Base-by-base conservation (phyloP, 2,113 vertebrate genomes). In the Gymnobelideus leadbeateri region DNA sequence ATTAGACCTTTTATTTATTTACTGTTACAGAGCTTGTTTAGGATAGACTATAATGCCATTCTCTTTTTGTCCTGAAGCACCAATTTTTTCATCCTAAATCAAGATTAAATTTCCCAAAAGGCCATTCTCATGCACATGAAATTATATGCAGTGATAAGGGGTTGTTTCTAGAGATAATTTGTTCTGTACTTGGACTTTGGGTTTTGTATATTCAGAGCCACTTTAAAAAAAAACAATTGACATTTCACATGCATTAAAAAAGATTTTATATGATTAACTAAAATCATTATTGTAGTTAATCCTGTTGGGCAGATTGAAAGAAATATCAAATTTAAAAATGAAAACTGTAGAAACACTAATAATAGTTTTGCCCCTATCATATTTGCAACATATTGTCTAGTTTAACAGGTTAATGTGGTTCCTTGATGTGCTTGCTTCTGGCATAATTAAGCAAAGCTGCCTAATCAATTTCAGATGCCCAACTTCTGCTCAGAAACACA, bases 391-490 rank as follows among this genome's bases (percentile, higher is more conserved):
- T 92, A 93, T 19, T 97, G 47, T 52, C 92, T 61, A 89, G 14
- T 96, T 94, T 97, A 94, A 93, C n/a, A 94, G 52, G 26, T 97
- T 97, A 95, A 95, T 96, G 96, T 94, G 95, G 89, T 53, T 92
- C 84, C 89, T 91, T 97, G 96, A 92, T 93, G 25, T 89, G 43
- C 37, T 97, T 89, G 55, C 51, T 97, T 97, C 94, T 97, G 94
- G 61, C 55, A 95, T 92, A 95, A 96, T 97, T 92, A 98, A 97
- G 92, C 90, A 98, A 97, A 98, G 91, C 55, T 94, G 93, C 93
- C 95, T 97, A 91, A 96, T 92, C 95, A 96, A 98, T 98, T 98
- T 97, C 94, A 97, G 97, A 97, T 93, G 94, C 53, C 94, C 94
- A 68, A 8, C 90, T 95, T 92, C n/a, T 95, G 16, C 51, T 97